These are phyloP conservation scores for Cyanoderma ruficeps DNA, from an alignment of 2,113 vertebrate genomes.

Conservation along the genomic window DNA sequence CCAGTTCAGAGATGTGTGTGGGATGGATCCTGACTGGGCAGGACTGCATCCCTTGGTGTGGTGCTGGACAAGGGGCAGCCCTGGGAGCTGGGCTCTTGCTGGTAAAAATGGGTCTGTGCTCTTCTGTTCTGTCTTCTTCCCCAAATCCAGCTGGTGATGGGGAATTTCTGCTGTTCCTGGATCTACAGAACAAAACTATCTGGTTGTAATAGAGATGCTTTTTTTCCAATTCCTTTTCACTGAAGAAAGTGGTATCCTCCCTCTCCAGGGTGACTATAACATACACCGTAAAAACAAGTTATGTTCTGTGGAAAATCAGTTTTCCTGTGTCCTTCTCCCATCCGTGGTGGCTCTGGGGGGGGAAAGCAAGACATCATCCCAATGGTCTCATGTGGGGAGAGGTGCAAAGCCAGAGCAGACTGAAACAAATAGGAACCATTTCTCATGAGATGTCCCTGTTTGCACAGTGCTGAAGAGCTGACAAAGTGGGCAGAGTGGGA, in stretches of 20 bases:
- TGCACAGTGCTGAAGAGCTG: not conserved
- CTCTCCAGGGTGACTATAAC: not conserved
- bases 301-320: not conserved
- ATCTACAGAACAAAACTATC: not conserved
- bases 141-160: not conserved
- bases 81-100: not conserved
- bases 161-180: not conserved
- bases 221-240: not conserved
- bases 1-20: not conserved
- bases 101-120: not conserved
- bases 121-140: not conserved
- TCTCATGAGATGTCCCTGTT: fast-evolving
- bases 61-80: not conserved
- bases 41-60: fast-evolving
- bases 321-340: not conserved
- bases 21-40: not conserved
- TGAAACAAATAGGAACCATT: not conserved
- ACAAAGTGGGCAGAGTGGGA: not conserved
- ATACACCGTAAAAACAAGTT: not conserved
- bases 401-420: not conserved
- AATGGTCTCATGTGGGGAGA: not conserved
- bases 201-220: not conserved
- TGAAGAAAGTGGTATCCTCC: not conserved
- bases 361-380: not conserved
- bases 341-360: not conserved